Evolutionary conservation across 2,888 invertebrate genomes (phyloP), one percentile per base, ranked within the genome.

Genomic region (Trichogramma evanescens): DNA sequence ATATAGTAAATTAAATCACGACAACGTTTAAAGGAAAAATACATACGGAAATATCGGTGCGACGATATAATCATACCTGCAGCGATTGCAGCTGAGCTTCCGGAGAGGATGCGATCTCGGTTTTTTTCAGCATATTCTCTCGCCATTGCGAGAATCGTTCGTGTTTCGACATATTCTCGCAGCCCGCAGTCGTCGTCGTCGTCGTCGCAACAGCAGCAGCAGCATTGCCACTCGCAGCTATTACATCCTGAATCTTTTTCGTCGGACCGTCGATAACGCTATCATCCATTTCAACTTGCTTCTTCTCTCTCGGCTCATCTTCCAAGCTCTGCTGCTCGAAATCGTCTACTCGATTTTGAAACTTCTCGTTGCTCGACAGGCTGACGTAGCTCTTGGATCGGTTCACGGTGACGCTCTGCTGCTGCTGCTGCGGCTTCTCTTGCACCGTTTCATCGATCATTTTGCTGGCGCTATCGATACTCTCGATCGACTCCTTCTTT

Each of bases 81-180:
- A 75, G 64, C 53, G 76, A 77, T 61, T 75, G 72, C 58, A 77
- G 66, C 62, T 76, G 72, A 49, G 70, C 75, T 57, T 76, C 75
- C 59, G 71, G 68, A 45, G 71, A 68, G 13, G 71, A 67, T 54
- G 71, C 71, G 26, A 26, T 26, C 46, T 74, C 72, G 39, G 74
- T 73, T n/a, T 69, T 69, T 50, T 71, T 74, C 51, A 74, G 60
- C 54, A 72, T 71, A 46, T 72, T 73, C 2, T 75, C 74, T 54
- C 74, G 65, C 74, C 75, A 76, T 41, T 74, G 73, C 3, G 74
- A 72, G 57, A 74, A 75, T 44, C 73, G 74, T 42, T 74, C 74
- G 53, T 56, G 65, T 41, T 63, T 67, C 4, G 66, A 53, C 5
- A 56, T 51, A 0, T 71, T 70, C 5, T 69, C 66, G 61, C 26